phyloP scores from a whole-genome alignment of 2,797 vertebrate genomes.

The Lerista edwardsae region DNA sequence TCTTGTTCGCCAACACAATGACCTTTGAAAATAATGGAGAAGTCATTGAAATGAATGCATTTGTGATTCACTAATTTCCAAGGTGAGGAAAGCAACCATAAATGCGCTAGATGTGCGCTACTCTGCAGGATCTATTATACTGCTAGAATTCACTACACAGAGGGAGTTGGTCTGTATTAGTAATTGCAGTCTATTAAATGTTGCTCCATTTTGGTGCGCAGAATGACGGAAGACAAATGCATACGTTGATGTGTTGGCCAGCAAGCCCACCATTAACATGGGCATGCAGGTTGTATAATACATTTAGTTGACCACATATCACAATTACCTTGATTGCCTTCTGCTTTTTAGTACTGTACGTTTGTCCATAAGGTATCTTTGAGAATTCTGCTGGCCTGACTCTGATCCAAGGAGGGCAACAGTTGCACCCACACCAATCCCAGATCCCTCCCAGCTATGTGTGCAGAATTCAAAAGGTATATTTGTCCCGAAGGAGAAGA shows the following conservation, averaged over 20 bases:
- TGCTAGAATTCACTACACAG: not conserved
- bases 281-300: too few relatives aligned
- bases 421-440: not conserved
- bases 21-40: not conserved
- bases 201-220: not conserved
- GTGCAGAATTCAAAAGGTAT: not conserved
- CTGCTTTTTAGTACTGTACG: too few relatives aligned
- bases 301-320: not conserved
- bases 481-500: not conserved
- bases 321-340: not conserved
- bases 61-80: not conserved
- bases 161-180: not conserved
- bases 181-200: not conserved
- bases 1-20: conserved; percentile 10
- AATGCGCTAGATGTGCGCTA: not conserved
- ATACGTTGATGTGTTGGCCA: not conserved
- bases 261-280: not conserved
- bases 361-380: not conserved
- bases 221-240: not conserved
- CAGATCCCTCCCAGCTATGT: not conserved
- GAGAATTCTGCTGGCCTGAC: not conserved
- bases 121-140: not conserved
- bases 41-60: not conserved
- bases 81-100: not conserved
- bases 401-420: not conserved